A percentile compares a stretch with the other conserved stretches of the same genome.
These are phyloP conservation scores for Todiramphus chloris DNA, from an alignment of 2,113 vertebrate genomes.

Conservation along the genomic window DNA sequence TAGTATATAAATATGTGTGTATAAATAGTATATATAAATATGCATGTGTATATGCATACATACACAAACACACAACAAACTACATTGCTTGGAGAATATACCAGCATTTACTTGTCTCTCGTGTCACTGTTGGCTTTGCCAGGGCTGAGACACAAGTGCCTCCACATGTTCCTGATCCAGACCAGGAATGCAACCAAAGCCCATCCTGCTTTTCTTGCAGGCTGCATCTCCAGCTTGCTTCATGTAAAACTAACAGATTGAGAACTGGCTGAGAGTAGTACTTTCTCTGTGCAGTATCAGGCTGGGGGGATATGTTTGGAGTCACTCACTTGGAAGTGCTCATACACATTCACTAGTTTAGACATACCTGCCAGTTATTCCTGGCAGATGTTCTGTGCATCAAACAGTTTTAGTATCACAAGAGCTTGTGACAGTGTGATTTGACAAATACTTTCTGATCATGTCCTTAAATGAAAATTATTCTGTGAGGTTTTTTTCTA, in stretches of 20 bases:
- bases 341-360: background rate
- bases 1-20: background rate
- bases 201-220: fast-evolving
- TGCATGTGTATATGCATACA: background rate
- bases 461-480: background rate
- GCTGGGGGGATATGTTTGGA: background rate
- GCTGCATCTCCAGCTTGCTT: background rate
- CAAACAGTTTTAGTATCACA: background rate
- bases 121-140: background rate
- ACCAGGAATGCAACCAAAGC: background rate
- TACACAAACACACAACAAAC: background rate
- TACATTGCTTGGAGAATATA: background rate
- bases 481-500: background rate
- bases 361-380: background rate
- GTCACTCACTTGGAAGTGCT: background rate
- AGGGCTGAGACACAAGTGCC: background rate
- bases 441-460: background rate
- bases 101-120: background rate
- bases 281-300: fast-evolving
- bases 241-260: fast-evolving
- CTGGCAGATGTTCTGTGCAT: background rate
- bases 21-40: background rate
- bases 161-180: background rate
- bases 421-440: background rate
- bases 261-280: fast-evolving